Evolutionary conservation across 2,797 vertebrate species (phyloP), one percentile per base, ranked within the genome.

Genomic region (Pteropus rufus): DNA sequence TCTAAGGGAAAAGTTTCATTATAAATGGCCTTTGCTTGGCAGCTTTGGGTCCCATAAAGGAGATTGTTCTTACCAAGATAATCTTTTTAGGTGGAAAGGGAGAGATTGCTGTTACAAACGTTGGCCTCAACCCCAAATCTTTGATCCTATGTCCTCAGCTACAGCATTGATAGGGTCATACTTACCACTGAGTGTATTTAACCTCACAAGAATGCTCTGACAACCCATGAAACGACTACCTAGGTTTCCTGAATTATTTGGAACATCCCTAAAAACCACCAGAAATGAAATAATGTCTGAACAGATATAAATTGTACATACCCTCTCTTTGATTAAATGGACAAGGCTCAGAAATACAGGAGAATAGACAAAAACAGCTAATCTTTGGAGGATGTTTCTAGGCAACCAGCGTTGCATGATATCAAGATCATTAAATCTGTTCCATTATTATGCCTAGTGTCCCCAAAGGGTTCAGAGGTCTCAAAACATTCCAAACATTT

Each of bases 311-410:
- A 62, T 82, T 96, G 56, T 79, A 49, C 56, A 64, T 69, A 49
- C 90, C 16, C 8, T 91, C 41, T 92, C 56, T 91, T 89, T 62
- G 44, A 90, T 49, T 89, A 91, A 75, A 79, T 19, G 39, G 52
- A 82, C 31, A 84, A 91, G 56, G n/a, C 67, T 91, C 26, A 34
- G 41, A 95, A 73, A 76, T 84, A 87, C 14, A 96, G 54, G 18
- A 83, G 3, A 21, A 67, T n/a, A 36, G 76, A 52, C 44, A 85
- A 93, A 94, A 95, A 52, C 34, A 89, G 69, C 29, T 60, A 75
- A 79, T 94, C 86, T 97, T 96, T 81, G 41, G 83, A 49, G 72
- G 26, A 62, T 96, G 83, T 96, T 96, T 97, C 93, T 89, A 97
- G 80, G 93, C 93, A 97, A 92, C 91, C 62, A 93, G 83, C 54